A percentile compares a stretch with the other conserved stretches of the same genome.
Evolutionary conservation across 2,888 invertebrate genomes (phyloP).

Genomic region (Hydrotaea cyrtoneurina): DNA sequence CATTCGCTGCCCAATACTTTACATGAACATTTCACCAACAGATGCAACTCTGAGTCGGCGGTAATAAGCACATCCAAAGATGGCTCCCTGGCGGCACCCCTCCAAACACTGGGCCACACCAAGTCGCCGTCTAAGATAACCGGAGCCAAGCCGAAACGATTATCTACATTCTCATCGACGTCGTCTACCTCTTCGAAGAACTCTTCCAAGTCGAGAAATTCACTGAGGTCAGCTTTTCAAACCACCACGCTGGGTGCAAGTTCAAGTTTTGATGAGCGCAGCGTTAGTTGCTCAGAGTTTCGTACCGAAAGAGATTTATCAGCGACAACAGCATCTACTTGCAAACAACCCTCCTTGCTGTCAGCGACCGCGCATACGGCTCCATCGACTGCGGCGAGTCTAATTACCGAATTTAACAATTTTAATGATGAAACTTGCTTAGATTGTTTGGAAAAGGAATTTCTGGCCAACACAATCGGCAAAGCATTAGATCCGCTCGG

Average conservation of each 20-base stretch:
- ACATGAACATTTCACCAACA: slow-evolving; percentile 66
- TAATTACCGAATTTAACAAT: slow-evolving; percentile 68
- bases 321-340: slow-evolving; percentile 46
- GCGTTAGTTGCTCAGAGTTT: slow-evolving; percentile 76
- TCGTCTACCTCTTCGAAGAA: slow-evolving; percentile 74
- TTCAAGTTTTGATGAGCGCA: slow-evolving; percentile 76
- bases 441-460: slow-evolving; percentile 80
- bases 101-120: slow-evolving; percentile 24
- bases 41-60: slow-evolving; percentile 63
- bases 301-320: slow-evolving; percentile 69
- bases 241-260: slow-evolving; percentile 66
- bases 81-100: slow-evolving; percentile 41
- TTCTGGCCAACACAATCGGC: slow-evolving; percentile 79
- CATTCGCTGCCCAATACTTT: slow-evolving; percentile 76
- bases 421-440: slow-evolving; percentile 77
- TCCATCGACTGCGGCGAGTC: slow-evolving; percentile 55
- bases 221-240: slow-evolving; percentile 70
- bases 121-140: slow-evolving; percentile 59
- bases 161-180: slow-evolving; percentile 74
- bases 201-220: slow-evolving; percentile 74
- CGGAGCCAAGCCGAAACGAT: slow-evolving; percentile 79
- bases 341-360: slow-evolving; percentile 54
- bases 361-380: slow-evolving; percentile 69
- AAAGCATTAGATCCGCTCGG: slow-evolving; percentile 76
- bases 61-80: slow-evolving; percentile 59